Conservation (phyloP, 2,888 invertebrate genomes). For the Latheticus oryzae region DNA sequence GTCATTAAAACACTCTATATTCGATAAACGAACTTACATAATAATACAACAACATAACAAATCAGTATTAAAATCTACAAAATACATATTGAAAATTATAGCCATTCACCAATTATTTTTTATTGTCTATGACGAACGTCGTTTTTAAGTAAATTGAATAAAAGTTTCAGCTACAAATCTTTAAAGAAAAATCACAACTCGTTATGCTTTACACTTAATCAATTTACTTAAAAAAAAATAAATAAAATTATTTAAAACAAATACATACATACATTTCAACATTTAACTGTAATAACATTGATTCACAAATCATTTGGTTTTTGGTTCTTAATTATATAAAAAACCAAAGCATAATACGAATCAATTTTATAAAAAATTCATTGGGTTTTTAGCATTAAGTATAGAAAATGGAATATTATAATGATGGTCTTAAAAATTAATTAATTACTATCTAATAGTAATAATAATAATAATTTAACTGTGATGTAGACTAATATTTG, state of each 20-base stretch:
- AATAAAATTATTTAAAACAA: not conserved
- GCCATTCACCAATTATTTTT: conserved; percentile 37
- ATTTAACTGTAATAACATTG: conserved; percentile 29
- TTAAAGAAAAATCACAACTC: not conserved
- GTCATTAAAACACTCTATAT: conserved; percentile 38
- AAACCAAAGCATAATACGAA: conserved; percentile 19
- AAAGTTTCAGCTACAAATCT: not conserved
- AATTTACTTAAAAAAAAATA: conserved; percentile 2
- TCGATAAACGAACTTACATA: conserved; percentile 27
- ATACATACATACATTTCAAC: conserved; percentile 28
- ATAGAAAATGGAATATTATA: conserved; percentile 40
- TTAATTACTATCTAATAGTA: conserved; percentile 28
- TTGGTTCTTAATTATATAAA: conserved; percentile 13
- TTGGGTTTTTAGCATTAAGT: conserved; percentile 18
- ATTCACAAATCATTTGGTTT: conserved; percentile 15
- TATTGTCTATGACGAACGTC: conserved; percentile 37
- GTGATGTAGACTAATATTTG: conserved; percentile 19
- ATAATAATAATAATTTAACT: not conserved
- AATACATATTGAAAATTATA: conserved; percentile 38
- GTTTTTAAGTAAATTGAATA: conserved; percentile 20
- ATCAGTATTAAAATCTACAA: conserved; percentile 31
- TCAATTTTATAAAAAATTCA: conserved; percentile 20
- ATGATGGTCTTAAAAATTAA: conserved; percentile 35
- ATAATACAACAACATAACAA: conserved; percentile 23
- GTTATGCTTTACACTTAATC: no score